Conservation (phyloP, 2,113 vertebrate genomes). For the Numida meleagris region DNA sequence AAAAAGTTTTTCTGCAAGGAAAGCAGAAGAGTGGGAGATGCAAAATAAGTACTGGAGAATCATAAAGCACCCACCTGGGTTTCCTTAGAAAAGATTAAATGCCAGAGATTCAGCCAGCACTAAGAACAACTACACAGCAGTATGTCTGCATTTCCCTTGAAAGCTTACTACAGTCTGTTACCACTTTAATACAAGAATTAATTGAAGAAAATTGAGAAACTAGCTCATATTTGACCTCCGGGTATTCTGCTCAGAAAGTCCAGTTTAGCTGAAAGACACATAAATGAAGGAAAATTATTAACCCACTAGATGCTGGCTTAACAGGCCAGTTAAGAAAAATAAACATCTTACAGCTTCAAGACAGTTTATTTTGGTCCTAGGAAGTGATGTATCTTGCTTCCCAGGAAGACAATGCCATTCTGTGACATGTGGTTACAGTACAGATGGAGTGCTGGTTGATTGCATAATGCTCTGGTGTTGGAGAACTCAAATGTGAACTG, state of each 20-base stretch:
- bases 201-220: slow-evolving; percentile 35
- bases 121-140: neutral
- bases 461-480: slow-evolving; percentile 49
- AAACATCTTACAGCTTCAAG: neutral
- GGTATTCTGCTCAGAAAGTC: neutral
- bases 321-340: neutral
- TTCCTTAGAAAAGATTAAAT: slow-evolving; percentile 35
- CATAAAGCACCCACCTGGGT: neutral
- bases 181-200: slow-evolving; percentile 30
- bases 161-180: neutral
- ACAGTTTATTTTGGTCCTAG: slow-evolving; percentile 52
- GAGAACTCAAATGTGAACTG: slow-evolving; percentile 51
- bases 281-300: slow-evolving; percentile 24
- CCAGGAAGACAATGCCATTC: slow-evolving; percentile 36
- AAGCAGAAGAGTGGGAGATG: slow-evolving; percentile 15
- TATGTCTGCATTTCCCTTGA: neutral
- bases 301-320: neutral
- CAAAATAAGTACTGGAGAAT: neutral
- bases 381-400: neutral
- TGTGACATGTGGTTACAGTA: slow-evolving; percentile 29
- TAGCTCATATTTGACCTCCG: slow-evolving; percentile 5
- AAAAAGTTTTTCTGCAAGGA: slow-evolving; percentile 7
- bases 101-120: neutral
- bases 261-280: neutral
- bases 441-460: slow-evolving; percentile 39